Evolutionary conservation across 2,888 invertebrate species (phyloP).

Genomic region (Bombyx huttoni): DNA sequence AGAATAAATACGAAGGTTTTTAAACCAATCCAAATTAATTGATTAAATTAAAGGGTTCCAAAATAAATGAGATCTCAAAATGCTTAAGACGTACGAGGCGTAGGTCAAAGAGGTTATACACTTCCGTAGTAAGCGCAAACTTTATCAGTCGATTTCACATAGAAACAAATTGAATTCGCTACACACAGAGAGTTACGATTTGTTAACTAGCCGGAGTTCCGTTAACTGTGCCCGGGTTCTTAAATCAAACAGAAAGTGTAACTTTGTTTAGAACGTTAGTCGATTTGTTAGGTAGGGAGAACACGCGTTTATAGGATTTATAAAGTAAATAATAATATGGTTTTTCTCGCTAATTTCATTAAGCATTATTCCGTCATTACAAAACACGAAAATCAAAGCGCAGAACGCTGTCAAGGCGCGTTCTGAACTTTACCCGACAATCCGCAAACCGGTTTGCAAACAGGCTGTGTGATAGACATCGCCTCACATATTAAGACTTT

Average conservation of each 20-base stretch:
- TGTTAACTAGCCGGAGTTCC: constrained; percentile 15
- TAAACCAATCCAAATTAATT: no score
- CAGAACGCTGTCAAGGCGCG: no score
- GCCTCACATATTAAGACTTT: no score
- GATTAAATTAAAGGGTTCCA: no score
- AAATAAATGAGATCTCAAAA: background rate
- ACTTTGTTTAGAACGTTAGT: constrained; percentile 23
- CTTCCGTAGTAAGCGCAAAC: background rate
- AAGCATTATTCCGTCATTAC: no score
- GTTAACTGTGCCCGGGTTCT: constrained; percentile 13
- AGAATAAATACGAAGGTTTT: no score
- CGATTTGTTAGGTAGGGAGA: constrained; percentile 12
- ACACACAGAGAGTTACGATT: constrained; percentile 13
- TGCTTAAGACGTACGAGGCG: background rate
- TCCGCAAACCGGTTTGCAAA: no score
- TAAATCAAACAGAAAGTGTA: constrained; percentile 28
- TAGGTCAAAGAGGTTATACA: background rate
- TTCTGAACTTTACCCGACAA: no score
- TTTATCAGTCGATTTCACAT: constrained; percentile 5
- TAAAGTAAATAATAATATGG: background rate
- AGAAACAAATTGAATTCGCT: background rate
- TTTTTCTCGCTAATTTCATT: no score
- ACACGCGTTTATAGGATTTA: constrained; percentile 4
- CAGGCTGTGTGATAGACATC: no score
- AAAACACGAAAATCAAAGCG: no score